Conservation (phyloP, 2,113 vertebrate genomes). For the Cephalopterus ornatus region DNA sequence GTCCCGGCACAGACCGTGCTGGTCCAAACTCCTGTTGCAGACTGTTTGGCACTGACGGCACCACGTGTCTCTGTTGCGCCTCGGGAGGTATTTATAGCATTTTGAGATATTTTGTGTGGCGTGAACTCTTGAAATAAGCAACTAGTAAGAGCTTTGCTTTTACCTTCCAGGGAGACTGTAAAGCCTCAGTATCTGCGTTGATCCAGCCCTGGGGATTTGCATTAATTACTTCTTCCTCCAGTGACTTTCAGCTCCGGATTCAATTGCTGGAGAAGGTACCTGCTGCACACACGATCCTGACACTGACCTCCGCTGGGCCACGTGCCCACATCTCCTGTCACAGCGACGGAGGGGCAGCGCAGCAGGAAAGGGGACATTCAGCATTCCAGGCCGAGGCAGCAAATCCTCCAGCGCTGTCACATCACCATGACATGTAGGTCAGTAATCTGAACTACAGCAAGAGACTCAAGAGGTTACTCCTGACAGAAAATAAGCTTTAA, state of each 20-base stretch:
- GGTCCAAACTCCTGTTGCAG: fast-evolving
- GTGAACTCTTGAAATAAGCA: neutral
- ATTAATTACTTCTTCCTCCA: neutral
- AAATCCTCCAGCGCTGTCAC: neutral
- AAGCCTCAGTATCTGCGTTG: neutral
- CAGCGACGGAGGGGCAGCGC: neutral
- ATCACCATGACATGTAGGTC: neutral
- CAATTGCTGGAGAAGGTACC: neutral
- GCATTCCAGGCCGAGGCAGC: fast-evolving
- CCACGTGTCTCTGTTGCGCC: fast-evolving
- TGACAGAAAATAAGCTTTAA: neutral
- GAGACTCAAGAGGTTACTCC: neutral
- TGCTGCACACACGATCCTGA: neutral
- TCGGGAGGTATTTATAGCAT: neutral
- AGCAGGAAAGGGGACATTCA: fast-evolving
- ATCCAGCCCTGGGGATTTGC: conserved; percentile 28
- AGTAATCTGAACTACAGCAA: neutral
- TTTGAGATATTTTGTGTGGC: neutral
- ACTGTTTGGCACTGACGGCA: fast-evolving
- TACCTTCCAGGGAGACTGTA: neutral
- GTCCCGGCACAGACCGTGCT: fast-evolving
- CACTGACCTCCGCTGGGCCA: neutral
- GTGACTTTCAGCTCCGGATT: neutral
- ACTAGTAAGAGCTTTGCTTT: neutral
- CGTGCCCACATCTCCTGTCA: fast-evolving